Evolutionary conservation across 2,797 vertebrate genomes (phyloP).

Genomic region (Onychomys leucogaster): DNA sequence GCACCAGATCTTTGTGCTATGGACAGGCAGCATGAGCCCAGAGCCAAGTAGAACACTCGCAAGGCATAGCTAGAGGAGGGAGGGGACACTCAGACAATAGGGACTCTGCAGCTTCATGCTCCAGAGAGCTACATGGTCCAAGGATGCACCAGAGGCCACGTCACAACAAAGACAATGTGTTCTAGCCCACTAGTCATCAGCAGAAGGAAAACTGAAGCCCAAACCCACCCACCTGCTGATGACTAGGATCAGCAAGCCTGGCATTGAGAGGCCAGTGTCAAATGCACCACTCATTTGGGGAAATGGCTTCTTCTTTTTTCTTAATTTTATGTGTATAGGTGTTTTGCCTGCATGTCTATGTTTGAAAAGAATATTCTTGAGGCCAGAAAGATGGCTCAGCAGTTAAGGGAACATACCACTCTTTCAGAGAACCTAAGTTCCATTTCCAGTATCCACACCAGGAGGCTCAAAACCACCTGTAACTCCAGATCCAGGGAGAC

Average conservation of each 20-base stretch:
- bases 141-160: background rate
- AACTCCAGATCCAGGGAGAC: too few species aligned
- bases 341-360: background rate
- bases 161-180: background rate
- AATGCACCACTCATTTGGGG: background rate
- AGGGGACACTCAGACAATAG: background rate
- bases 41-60: background rate
- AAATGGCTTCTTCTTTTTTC: background rate
- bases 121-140: background rate
- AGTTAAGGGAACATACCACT: too few species aligned
- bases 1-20: background rate
- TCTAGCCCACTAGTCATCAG: background rate
- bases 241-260: background rate
- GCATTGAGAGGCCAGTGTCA: background rate
- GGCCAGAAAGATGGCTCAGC: too few species aligned
- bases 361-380: background rate
- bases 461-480: background rate
- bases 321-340: background rate
- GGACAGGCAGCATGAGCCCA: background rate
- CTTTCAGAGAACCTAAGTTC: background rate
- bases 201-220: background rate
- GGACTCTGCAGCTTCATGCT: background rate
- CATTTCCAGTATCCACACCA: background rate
- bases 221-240: background rate
- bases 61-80: background rate